These are phyloP conservation scores for Hippocampus kuda DNA, from an alignment of 2,797 vertebrate species.

Conservation along the genomic window DNA sequence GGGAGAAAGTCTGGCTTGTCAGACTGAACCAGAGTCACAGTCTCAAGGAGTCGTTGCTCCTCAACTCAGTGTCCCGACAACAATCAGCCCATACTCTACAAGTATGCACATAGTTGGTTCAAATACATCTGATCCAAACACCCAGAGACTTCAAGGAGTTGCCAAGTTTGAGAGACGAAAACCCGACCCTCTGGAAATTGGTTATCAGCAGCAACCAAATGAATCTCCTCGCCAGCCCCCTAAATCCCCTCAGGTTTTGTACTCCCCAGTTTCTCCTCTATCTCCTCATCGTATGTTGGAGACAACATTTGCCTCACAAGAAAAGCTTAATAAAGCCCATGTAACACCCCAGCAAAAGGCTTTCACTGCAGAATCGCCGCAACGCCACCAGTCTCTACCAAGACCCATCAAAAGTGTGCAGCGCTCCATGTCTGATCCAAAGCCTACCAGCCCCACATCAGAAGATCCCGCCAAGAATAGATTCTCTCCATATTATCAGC, in stretches of 20 bases:
- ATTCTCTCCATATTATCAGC: constrained; percentile 90
- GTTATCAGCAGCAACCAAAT: constrained; percentile 78
- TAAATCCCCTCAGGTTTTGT: constrained; percentile 96
- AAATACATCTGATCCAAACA: constrained; percentile 66
- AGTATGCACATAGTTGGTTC: constrained; percentile 85
- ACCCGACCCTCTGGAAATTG: constrained; percentile 93
- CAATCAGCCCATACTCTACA: constrained; percentile 87
- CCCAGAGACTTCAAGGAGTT: constrained; percentile 70
- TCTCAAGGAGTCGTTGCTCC: constrained; percentile 80
- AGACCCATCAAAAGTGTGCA: constrained; percentile 97
- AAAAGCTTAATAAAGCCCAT: constrained; percentile 95
- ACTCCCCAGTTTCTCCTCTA: constrained; percentile 92
- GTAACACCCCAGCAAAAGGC: constrained; percentile 97
- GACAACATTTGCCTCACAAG: constrained; percentile 87
- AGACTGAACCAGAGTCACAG: constrained; percentile 88
- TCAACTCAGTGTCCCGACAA: constrained; percentile 84
- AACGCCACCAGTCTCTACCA: constrained; percentile 88
- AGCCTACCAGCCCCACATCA: constrained; percentile 96
- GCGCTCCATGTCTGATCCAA: constrained; percentile 96
- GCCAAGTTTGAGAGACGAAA: constrained; percentile 91
- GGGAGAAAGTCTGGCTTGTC: constrained; percentile 95
- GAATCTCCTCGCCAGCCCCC: constrained; percentile 86
- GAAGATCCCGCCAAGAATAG: constrained; percentile 88
- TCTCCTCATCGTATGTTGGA: constrained; percentile 95
- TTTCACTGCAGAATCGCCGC: constrained; percentile 78